phyloP scores from a whole-genome alignment of 2,797 vertebrate genomes.

The Pangasius macronema region DNA sequence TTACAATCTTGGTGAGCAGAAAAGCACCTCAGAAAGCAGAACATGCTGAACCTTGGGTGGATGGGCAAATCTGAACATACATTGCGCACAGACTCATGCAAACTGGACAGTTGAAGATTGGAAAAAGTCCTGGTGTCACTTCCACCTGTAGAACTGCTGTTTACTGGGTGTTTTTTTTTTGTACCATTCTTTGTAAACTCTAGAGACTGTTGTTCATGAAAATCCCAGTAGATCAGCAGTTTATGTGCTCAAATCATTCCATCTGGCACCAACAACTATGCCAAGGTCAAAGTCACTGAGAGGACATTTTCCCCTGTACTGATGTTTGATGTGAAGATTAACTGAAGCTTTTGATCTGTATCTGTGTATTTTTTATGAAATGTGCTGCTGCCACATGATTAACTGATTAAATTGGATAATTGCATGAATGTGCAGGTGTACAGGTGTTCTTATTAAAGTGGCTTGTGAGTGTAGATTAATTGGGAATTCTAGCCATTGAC shows the following conservation, averaged over 20 bases:
- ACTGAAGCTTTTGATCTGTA: not conserved
- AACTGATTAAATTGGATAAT: not conserved
- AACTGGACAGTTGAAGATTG: not conserved
- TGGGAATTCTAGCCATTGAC: not conserved
- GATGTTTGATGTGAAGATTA: not conserved
- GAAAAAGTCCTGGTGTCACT: not conserved
- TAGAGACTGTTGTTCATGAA: not conserved
- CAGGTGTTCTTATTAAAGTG: not conserved
- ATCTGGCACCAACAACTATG: not conserved
- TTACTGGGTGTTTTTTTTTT: not conserved
- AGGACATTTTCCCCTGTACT: not conserved
- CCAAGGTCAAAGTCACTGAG: not conserved
- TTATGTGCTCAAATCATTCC: not conserved
- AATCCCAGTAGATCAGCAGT: not conserved
- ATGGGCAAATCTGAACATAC: not conserved
- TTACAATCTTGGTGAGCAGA: not conserved
- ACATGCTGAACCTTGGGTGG: not conserved
- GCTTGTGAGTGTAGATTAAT: not conserved
- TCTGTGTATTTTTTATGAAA: not conserved
- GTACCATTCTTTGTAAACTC: not conserved
- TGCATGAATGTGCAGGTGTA: not conserved
- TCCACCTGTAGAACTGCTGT: not conserved
- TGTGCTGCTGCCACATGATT: not conserved
- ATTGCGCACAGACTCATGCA: not conserved
- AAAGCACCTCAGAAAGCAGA: not conserved